Base-by-base conservation (phyloP, 2,888 invertebrate genomes). In the Drosophila acutilabella region DNA sequence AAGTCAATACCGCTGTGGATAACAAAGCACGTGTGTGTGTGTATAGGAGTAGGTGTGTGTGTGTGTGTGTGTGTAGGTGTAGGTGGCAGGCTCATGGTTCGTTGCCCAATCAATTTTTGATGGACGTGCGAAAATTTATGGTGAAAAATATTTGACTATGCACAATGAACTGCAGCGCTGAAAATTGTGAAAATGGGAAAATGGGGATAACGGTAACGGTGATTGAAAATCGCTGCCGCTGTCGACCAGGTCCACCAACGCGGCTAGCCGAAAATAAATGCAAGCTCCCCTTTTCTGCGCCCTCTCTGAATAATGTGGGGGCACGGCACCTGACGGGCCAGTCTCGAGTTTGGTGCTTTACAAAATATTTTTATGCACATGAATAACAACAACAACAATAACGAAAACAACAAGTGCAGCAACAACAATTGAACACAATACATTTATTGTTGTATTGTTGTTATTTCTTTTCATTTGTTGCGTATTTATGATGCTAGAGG, bases 41-140 rank as follows among this genome's bases (percentile, higher is more conserved):
- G 47, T 11, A 33, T 41, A n/a, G n/a, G n/a, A n/a, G 42, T 13
- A 47, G 50, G 52, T 47, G 58, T 50, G 61, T 60, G 51, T 48
- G 30, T 47, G 52, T 44, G 53, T 50, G 51, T 57, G 42, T 54
- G 52, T 71, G 66, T 52, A 68, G 70, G 58, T 71, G 56, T 65
- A 67, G 73, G 64, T 67, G 64, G 78, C 81, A 44, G 36, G 57
- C 47, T 57, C 66, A 72, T 50, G 80, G 74, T 52, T 30, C 65
- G 71, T 52, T 74, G 81, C 71, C 64, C 90, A 85, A 90, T 86
- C 81, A 86, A 86, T 86, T 86, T 89, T 86, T 90, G 90, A 86
- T 86, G 80, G 90, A 81, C 89, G 90, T 90, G 86, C 86, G 86
- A 90, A 86, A 86, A 89, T 89, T 89, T 89, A 90, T 89, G 88